A percentile compares a stretch with the other conserved stretches of the same genome.
These are phyloP conservation scores for Tylochromis polylepis DNA, from an alignment of 2,113 vertebrate genomes.

Conservation along the genomic window DNA sequence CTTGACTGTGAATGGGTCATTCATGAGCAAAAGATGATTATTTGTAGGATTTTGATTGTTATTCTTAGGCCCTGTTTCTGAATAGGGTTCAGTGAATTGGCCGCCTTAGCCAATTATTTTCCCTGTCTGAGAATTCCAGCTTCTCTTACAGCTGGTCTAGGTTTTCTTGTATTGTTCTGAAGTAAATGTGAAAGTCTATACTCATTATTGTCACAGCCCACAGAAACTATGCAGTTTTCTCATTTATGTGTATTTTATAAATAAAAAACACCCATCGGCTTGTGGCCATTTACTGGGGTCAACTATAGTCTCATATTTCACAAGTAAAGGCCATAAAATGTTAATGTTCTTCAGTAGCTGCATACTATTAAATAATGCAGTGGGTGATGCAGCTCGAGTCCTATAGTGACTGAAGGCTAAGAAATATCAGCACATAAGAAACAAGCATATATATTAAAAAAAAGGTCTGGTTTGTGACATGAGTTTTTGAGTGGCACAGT, in stretches of 20 bases:
- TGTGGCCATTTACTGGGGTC: not conserved
- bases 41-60: not conserved
- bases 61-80: accelerated
- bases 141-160: not conserved
- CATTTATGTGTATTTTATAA: not conserved
- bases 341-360: conserved; percentile 39
- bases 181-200: not conserved
- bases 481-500: not conserved
- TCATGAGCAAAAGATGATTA: not conserved
- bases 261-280: not conserved
- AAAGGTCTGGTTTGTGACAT: not conserved
- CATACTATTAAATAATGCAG: conserved; percentile 49
- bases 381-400: not conserved
- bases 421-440: not conserved
- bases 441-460: too few relatives aligned
- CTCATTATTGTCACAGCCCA: not conserved
- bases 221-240: not conserved
- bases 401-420: not conserved
- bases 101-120: not conserved
- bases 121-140: not conserved
- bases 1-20: not conserved
- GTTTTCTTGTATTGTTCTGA: not conserved
- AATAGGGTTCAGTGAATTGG: not conserved
- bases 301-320: conserved; percentile 46
- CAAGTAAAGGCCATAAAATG: conserved; percentile 36